Conservation (phyloP, 2,888 invertebrate species). For the Artemia sinica region DNA sequence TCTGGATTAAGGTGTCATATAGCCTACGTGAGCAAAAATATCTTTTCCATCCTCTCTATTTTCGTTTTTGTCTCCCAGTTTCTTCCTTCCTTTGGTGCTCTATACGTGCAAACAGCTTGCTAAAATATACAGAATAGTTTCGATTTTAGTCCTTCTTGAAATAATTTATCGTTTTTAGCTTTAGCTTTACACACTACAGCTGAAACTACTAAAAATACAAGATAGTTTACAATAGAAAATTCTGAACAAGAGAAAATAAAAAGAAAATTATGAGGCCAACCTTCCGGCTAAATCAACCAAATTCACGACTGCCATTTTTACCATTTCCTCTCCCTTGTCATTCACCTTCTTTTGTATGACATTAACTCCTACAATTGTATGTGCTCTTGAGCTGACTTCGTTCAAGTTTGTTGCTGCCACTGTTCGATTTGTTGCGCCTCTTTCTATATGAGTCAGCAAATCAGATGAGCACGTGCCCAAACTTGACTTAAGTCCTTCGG, state of each 20-base stretch:
- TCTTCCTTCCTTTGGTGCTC: too few species aligned
- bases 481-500: constrained; percentile 35
- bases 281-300: constrained; percentile 41
- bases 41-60: too few species aligned
- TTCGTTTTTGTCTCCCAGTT: too few species aligned
- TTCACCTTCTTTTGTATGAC: constrained; percentile 38
- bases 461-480: constrained; percentile 35
- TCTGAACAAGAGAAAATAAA: neutral
- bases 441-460: constrained; percentile 37
- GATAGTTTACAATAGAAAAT: neutral
- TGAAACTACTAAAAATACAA: constrained; percentile 20
- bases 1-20: too few species aligned
- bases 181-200: neutral
- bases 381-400: constrained; percentile 39
- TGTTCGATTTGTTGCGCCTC: constrained; percentile 39
- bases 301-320: constrained; percentile 37
- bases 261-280: constrained; percentile 27
- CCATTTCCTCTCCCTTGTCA: constrained; percentile 36
- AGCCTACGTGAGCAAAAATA: too few species aligned
- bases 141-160: too few species aligned
- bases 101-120: too few species aligned
- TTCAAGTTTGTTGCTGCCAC: constrained; percentile 42
- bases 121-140: too few species aligned
- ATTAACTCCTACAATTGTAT: constrained; percentile 39
- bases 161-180: too few species aligned